A percentile compares a stretch with the other conserved stretches of the same genome.
Evolutionary conservation across 53 echinoderm and acorn worm species (phyloP).

Genomic region (Actinopyga echinites): DNA sequence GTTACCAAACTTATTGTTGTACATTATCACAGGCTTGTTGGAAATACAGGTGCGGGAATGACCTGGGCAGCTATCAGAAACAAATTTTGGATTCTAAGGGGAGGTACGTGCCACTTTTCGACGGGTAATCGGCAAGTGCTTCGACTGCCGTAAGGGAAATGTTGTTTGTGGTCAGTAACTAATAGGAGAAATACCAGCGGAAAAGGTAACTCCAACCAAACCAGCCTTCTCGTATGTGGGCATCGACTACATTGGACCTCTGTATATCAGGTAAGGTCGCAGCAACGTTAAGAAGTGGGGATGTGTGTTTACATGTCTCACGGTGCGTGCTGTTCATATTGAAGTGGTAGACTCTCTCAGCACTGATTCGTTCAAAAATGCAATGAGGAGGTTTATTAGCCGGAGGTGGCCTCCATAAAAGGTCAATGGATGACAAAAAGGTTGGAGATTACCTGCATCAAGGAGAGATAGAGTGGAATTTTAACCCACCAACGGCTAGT

Average conservation of each 20-base stretch:
- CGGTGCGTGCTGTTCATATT: constrained; percentile 55
- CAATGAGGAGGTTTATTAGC: constrained; percentile 49
- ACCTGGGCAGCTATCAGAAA: constrained; percentile 7
- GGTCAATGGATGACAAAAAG: constrained; percentile 36
- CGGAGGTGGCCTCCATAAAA: constrained; percentile 45
- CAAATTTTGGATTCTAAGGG: constrained; percentile 40
- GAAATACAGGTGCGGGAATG: constrained; percentile 39
- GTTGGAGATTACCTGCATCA: constrained; percentile 27
- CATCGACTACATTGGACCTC: constrained; percentile 59
- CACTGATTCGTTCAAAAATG: constrained; percentile 49
- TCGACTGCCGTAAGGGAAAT: constrained; percentile 24
- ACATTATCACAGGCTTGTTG: background rate
- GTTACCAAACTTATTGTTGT: background rate
- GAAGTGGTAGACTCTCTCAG: constrained; percentile 57
- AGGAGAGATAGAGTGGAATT: constrained; percentile 53
- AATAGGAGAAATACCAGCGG: constrained; percentile 48
- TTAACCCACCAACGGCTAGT: constrained; percentile 54
- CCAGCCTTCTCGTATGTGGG: constrained; percentile 56
- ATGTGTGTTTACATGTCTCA: constrained; percentile 54
- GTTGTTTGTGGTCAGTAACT: background rate
- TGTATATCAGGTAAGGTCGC: constrained; percentile 50
- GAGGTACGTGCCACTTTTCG: background rate
- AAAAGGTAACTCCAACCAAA: constrained; percentile 49
- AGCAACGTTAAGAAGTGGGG: constrained; percentile 50
- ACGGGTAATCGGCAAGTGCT: constrained; percentile 19